Conservation (phyloP, 2,113 vertebrate genomes). For the Dolichotis patagonum region DNA sequence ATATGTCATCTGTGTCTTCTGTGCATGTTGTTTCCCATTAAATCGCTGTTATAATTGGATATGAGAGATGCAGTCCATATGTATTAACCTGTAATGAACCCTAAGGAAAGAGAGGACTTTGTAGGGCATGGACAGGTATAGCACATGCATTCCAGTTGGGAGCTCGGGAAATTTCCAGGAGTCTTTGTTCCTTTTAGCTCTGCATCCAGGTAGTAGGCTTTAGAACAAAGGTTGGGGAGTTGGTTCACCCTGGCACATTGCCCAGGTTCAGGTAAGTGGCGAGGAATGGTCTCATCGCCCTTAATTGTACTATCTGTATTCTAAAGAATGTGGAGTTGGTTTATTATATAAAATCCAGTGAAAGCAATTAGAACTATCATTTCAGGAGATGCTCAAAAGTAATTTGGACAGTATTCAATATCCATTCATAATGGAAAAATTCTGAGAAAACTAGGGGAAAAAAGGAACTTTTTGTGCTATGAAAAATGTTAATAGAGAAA, state of each 20-base stretch:
- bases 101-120: neutral
- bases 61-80: neutral
- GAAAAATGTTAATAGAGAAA: no score
- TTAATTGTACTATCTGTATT: neutral
- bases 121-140: neutral
- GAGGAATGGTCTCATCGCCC: neutral
- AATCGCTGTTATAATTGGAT: neutral
- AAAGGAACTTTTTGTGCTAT: neutral
- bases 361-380: no score
- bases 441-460: neutral
- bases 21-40: neutral
- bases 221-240: neutral
- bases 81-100: neutral
- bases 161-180: neutral
- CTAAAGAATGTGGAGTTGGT: no score
- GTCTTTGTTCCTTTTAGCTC: neutral
- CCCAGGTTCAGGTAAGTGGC: neutral
- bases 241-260: neutral
- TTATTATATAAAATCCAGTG: no score
- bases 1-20: neutral
- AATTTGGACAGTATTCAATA: slow-evolving; percentile 17
- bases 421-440: neutral
- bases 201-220: neutral
- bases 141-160: neutral
- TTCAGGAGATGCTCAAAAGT: neutral